Evolutionary conservation across 2,888 invertebrate species (phyloP).

Genomic region (Theretra japonica): DNA sequence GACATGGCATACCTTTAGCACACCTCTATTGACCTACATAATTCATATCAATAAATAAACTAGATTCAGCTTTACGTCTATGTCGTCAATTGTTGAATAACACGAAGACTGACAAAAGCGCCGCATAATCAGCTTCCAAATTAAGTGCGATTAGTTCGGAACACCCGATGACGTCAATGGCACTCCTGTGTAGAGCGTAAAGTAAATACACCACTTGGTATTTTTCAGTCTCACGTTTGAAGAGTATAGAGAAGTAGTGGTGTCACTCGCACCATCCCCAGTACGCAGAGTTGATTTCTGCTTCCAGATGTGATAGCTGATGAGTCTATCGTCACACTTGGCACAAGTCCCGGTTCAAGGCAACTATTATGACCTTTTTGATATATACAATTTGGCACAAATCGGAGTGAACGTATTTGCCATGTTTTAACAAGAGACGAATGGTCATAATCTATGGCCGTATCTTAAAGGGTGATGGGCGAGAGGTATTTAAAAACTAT

Average conservation of each 20-base stretch:
- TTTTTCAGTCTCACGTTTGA: background rate
- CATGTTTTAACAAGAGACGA: background rate
- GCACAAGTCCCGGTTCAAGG: too few species aligned
- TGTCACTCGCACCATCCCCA: too few species aligned
- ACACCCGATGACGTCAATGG: slow-evolving; percentile 9
- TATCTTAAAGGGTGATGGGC: background rate
- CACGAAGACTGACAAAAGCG: slow-evolving; percentile 16
- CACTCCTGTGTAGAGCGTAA: background rate
- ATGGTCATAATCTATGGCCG: background rate
- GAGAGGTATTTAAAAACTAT: background rate
- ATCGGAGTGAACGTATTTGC: background rate
- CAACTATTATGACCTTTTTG: too few species aligned
- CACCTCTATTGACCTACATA: too few species aligned
- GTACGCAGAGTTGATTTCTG: too few species aligned
- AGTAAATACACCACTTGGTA: background rate
- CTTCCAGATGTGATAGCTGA: too few species aligned
- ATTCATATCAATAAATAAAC: too few species aligned
- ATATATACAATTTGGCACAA: too few species aligned
- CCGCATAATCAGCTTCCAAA: slow-evolving; percentile 14
- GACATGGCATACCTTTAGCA: too few species aligned
- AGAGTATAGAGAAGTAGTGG: background rate
- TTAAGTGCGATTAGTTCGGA: slow-evolving; percentile 17
- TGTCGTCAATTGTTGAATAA: background rate
- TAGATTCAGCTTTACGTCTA: background rate
- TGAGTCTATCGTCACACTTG: too few species aligned